Evolutionary conservation across 1,140 invertebrate genomes (phyloP), one percentile per base, ranked within the genome.

Genomic region (Drosophila nasuta): DNA sequence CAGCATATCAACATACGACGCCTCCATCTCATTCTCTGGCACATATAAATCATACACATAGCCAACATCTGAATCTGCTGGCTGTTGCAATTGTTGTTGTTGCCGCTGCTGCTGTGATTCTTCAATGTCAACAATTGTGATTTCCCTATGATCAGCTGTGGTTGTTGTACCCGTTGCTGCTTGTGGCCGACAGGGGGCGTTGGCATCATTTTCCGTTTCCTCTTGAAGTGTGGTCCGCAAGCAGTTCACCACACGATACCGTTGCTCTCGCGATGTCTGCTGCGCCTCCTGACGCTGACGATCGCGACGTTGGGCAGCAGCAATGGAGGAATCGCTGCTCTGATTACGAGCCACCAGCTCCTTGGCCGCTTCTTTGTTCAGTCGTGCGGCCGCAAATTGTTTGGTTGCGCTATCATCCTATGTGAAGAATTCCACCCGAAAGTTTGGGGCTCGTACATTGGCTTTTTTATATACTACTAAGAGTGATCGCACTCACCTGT

Each of bases 351-450:
- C 20, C 35, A 92, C 86, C 38, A 92, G 59, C 15, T 89, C 81
- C 59, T 88, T 82, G 30, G 92, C 92, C 5, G 78, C 57, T 1
- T 65, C 68, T 54, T 93, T 92, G 10, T 91, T 87, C 8, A 94
- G 73, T 54, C 94, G 88, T 49, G 94, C 92, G 3, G 92, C 90
- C 2, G 92, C 91, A 46, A 92, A 81, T 71, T 93, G 92, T 17
- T 93, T 91, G 25, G 88, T 91, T 4, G 89, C 91, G 25, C 72
- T 71, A 28, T 92, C 81, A 59, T 92, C 91, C 92, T 92, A 15
- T 7, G 20, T 25, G n/a, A 6, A 33, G 15, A 56, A 45, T 41
- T 13, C 41, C 35, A 33, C 5, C 52, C n/a, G 25, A 25, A 25
- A 25, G 20, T 25, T 25, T 28, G 28, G 28, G 11, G 28, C 13